phyloP scores from a whole-genome alignment of 2,888 invertebrate genomes.

The Cataglyphis altisquamis region DNA sequence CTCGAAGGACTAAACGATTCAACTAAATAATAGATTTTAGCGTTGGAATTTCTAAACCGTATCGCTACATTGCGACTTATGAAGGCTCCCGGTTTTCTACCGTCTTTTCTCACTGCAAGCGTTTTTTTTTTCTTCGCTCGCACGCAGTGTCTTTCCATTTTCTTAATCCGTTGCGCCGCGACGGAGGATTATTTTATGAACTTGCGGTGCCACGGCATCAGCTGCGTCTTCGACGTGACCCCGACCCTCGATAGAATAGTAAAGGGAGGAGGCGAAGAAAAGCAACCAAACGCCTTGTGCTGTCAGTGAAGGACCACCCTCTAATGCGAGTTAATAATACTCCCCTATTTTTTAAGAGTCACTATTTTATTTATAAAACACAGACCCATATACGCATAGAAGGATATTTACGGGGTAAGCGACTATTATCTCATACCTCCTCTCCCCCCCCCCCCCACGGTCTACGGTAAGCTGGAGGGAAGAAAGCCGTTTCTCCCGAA shows the following conservation, averaged over 20 bases:
- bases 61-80: slow-evolving; percentile 49
- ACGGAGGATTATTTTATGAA: slow-evolving; percentile 82
- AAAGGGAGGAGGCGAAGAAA: slow-evolving; percentile 30
- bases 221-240: slow-evolving; percentile 78
- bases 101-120: slow-evolving; percentile 58
- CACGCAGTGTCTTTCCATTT: slow-evolving; percentile 64
- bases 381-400: slow-evolving; percentile 65
- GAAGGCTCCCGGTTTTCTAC: slow-evolving; percentile 27
- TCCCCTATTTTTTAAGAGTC: slow-evolving; percentile 81
- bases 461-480: slow-evolving; percentile 53
- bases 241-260: slow-evolving; percentile 50
- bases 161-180: slow-evolving; percentile 74
- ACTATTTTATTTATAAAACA: slow-evolving; percentile 82
- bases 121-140: slow-evolving; percentile 47
- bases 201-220: slow-evolving; percentile 82
- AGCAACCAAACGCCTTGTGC: slow-evolving; percentile 48
- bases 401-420: slow-evolving; percentile 70
- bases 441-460: not conserved
- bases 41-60: slow-evolving; percentile 51
- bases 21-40: slow-evolving; percentile 64
- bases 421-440: slow-evolving; percentile 67
- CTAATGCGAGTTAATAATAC: slow-evolving; percentile 85
- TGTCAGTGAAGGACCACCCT: slow-evolving; percentile 74
- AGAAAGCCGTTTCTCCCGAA: slow-evolving; percentile 53
- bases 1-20: slow-evolving; percentile 42